A percentile compares a stretch with the other conserved stretches of the same genome.
These are phyloP conservation scores for Nycticebus coucang DNA, from an alignment of 2,113 vertebrate genomes.

Conservation along the genomic window DNA sequence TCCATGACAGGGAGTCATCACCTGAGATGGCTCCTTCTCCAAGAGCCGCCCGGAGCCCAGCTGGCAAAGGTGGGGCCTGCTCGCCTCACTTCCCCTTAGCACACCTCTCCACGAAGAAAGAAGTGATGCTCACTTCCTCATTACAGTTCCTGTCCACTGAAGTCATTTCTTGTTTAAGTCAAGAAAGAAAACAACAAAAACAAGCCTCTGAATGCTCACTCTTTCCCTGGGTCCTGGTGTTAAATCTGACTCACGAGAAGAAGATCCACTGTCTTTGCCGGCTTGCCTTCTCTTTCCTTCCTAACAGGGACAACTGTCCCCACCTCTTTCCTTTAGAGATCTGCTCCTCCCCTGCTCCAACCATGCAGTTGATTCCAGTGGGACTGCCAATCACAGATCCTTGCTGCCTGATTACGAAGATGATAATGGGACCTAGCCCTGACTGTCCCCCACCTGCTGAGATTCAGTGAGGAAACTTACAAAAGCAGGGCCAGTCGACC, in stretches of 20 bases:
- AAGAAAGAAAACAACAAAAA: constrained; percentile 46
- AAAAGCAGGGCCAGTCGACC: background rate
- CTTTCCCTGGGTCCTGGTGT: background rate
- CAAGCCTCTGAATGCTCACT: background rate
- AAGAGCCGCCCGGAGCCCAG: background rate
- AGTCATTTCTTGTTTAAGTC: background rate
- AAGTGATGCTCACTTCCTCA: background rate
- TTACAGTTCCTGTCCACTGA: background rate
- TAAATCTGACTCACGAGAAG: background rate
- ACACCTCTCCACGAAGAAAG: background rate
- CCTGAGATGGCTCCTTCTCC: background rate
- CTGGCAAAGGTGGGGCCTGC: background rate
- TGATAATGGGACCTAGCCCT: background rate
- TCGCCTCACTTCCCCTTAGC: background rate
- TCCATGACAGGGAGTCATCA: constrained; percentile 43
- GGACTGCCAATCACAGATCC: background rate
- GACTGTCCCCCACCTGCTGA: background rate
- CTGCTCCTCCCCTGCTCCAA: background rate
- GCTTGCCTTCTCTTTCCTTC: background rate
- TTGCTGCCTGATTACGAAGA: background rate
- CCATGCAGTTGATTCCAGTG: fast-evolving
- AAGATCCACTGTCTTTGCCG: background rate
- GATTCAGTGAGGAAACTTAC: background rate
- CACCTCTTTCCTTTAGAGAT: background rate
- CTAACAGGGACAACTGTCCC: background rate